Conservation (phyloP, 2,888 invertebrate genomes). For the Allacma fusca region DNA sequence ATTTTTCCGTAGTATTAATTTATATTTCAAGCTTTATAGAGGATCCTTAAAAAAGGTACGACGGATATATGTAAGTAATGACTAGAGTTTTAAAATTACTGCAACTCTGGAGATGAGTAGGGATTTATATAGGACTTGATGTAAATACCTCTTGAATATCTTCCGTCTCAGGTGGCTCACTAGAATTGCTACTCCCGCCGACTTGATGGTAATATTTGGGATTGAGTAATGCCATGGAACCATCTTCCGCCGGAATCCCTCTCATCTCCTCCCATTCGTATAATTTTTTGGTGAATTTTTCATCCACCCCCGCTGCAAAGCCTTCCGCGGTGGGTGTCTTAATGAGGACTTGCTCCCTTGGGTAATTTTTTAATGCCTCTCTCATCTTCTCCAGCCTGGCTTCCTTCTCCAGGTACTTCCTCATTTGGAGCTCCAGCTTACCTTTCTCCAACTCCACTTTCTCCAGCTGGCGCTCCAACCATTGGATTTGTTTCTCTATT, state of each 20-base stretch:
- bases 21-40: no score
- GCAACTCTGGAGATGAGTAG: no score
- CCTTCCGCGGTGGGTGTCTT: conserved; percentile 84
- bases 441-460: conserved; percentile 72
- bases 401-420: conserved; percentile 73
- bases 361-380: conserved; percentile 68
- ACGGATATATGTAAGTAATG: no score
- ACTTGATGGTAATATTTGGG: conserved; percentile 65
- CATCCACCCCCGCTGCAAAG: conserved; percentile 84
- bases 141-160: conserved; percentile 33
- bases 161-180: conserved; percentile 28
- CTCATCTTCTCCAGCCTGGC: conserved; percentile 70
- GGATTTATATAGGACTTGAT: no score
- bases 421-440: conserved; percentile 65
- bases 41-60: no score
- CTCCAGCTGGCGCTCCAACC: conserved; percentile 70
- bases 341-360: conserved; percentile 77
- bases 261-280: conserved; percentile 88
- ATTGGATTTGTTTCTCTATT: conserved; percentile 59
- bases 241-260: conserved; percentile 85
- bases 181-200: conserved; percentile 37
- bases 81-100: no score
- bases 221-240: conserved; percentile 80
- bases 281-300: conserved; percentile 86
- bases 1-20: no score